phyloP scores from a whole-genome alignment of 2,113 vertebrate genomes.

The Barnardius zonarius region DNA sequence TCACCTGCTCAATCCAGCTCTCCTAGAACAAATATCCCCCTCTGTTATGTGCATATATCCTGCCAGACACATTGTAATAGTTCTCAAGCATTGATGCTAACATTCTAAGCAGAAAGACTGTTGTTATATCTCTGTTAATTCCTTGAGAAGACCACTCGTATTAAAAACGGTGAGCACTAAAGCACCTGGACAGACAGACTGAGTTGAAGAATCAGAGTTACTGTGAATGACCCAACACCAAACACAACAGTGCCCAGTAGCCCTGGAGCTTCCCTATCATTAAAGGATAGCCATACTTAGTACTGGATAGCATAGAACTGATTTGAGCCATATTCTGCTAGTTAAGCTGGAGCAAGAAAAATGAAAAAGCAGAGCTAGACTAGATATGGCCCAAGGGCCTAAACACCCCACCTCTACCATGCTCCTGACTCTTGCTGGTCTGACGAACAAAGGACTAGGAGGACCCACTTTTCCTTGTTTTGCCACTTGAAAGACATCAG shows the following conservation, averaged over 20 bases:
- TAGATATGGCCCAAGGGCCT: neutral
- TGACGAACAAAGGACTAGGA: neutral
- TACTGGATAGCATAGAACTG: neutral
- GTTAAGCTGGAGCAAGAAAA: neutral
- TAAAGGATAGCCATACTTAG: neutral
- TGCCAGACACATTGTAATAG: neutral
- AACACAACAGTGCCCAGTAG: neutral
- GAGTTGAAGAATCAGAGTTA: neutral
- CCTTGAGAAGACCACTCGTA: neutral
- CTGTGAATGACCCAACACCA: neutral
- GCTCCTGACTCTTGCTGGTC: neutral
- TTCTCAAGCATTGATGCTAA: neutral
- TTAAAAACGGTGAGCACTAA: neutral
- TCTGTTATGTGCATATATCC: neutral
- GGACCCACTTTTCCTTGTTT: neutral
- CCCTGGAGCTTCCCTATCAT: neutral
- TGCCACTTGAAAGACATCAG: constrained; percentile 36
- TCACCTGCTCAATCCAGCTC: neutral
- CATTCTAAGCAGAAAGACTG: neutral
- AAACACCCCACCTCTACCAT: neutral
- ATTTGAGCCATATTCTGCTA: neutral
- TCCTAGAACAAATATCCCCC: neutral
- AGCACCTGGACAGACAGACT: neutral
- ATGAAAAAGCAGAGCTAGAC: neutral
- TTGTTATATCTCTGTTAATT: neutral